A percentile compares a stretch with the other conserved stretches of the same genome.
phyloP scores from a whole-genome alignment of 2,113 vertebrate genomes.

The Brachypteracias leptosomus region DNA sequence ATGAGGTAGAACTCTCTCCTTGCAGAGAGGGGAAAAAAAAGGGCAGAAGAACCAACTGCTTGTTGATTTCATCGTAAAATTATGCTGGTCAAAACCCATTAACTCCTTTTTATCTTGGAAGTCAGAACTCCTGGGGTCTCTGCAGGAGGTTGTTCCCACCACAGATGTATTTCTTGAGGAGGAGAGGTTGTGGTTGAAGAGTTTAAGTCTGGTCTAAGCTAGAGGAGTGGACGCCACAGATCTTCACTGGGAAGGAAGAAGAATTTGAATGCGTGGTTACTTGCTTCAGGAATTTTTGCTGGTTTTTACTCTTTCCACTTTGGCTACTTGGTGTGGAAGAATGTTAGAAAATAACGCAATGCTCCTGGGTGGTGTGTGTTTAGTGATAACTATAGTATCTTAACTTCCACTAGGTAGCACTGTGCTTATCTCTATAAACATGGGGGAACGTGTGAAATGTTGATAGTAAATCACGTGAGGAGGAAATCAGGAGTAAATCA shows the following conservation, averaged over 20 bases:
- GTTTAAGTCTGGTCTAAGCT: neutral
- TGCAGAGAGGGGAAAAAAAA: conserved; percentile 76
- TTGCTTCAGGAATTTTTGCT: neutral
- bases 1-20: conserved; percentile 94
- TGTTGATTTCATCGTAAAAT: conserved; percentile 42
- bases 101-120: conserved; percentile 55
- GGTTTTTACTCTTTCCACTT: neutral
- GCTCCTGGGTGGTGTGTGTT: neutral
- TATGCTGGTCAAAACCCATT: conserved; percentile 52
- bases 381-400: neutral
- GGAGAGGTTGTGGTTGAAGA: neutral
- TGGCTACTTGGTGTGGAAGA: neutral
- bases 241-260: conserved; percentile 28
- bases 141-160: conserved; percentile 48
- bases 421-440: fast-evolving
- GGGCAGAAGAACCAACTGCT: conserved; percentile 60
- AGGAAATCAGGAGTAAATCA: neutral
- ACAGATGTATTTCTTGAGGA: conserved; percentile 21
- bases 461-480: neutral
- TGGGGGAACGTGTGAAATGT: fast-evolving
- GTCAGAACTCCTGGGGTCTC: conserved; percentile 31
- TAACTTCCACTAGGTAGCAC: neutral
- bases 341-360: neutral
- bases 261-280: conserved; percentile 3
- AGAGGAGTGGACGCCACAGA: neutral